Percentiles rank a stretch among this genome's conserved stretches.
phyloP scores from a whole-genome alignment of 2,113 vertebrate species.

The Asarcornis scutulata region DNA sequence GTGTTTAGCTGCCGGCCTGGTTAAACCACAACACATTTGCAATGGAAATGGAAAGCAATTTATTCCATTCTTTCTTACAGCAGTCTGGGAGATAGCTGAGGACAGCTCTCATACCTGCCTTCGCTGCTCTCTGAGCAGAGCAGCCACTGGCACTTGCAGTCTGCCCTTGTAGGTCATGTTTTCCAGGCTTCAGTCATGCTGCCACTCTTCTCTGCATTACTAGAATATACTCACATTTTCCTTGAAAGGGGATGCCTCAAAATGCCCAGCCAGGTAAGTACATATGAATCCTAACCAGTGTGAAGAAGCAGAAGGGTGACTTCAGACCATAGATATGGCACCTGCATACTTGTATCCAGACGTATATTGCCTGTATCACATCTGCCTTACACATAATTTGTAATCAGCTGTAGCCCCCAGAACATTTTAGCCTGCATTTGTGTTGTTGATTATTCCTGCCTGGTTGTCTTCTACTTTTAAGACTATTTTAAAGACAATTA shows the following conservation, averaged over 20 bases:
- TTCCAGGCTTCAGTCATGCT: background rate
- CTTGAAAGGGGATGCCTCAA: background rate
- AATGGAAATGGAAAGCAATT: background rate
- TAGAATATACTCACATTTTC: background rate
- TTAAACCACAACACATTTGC: background rate
- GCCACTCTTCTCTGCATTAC: background rate
- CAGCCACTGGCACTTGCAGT: fast-evolving
- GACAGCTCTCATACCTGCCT: background rate
- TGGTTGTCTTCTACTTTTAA: background rate
- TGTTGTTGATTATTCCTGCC: background rate
- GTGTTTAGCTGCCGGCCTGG: no score
- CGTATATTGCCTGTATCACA: background rate
- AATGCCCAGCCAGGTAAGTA: background rate
- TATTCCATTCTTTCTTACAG: background rate
- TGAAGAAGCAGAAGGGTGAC: background rate
- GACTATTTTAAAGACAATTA: background rate
- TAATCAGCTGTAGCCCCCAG: background rate
- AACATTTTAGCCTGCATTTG: background rate
- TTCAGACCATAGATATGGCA: background rate
- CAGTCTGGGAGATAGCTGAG: background rate
- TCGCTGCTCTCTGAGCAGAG: background rate
- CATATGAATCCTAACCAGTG: fast-evolving
- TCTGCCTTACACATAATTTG: background rate
- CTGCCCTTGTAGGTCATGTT: background rate
- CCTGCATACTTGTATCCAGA: background rate